Conservation (phyloP, 2,113 vertebrate species). For the Anser cygnoides region DNA sequence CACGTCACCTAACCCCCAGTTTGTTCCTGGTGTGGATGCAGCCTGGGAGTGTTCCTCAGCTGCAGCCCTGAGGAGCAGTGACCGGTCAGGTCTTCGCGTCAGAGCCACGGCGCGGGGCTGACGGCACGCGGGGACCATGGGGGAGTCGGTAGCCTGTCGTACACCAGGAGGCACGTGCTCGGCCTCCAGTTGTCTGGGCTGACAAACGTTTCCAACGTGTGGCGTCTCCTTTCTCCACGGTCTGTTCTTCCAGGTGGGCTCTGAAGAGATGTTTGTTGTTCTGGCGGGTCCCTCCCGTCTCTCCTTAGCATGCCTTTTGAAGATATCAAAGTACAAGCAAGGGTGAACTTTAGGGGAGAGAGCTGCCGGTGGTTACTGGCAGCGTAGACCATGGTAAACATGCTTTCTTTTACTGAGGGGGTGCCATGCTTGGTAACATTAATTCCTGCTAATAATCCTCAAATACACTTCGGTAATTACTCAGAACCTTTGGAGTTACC, state of each 20-base stretch:
- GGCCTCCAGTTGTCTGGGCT: not conserved
- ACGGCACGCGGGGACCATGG: rapidly evolving
- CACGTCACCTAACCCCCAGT: not conserved
- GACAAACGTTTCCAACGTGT: not conserved
- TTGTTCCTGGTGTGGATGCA: not conserved
- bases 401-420: not conserved
- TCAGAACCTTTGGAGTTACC: not conserved
- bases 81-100: not conserved
- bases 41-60: not conserved
- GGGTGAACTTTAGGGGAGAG: not conserved
- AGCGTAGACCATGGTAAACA: not conserved
- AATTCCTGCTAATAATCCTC: not conserved
- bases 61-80: rapidly evolving
- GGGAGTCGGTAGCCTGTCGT: not conserved
- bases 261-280: not conserved
- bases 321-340: not conserved
- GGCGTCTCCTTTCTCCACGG: not conserved
- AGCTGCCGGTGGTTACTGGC: not conserved
- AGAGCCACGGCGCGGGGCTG: no score
- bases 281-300: no score
- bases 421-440: not conserved
- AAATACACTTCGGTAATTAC: not conserved
- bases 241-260: not conserved
- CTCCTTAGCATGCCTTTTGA: not conserved
- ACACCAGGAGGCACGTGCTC: rapidly evolving